Base-by-base conservation (phyloP, 1,140 invertebrate species). In the Sogatella furcifera region DNA sequence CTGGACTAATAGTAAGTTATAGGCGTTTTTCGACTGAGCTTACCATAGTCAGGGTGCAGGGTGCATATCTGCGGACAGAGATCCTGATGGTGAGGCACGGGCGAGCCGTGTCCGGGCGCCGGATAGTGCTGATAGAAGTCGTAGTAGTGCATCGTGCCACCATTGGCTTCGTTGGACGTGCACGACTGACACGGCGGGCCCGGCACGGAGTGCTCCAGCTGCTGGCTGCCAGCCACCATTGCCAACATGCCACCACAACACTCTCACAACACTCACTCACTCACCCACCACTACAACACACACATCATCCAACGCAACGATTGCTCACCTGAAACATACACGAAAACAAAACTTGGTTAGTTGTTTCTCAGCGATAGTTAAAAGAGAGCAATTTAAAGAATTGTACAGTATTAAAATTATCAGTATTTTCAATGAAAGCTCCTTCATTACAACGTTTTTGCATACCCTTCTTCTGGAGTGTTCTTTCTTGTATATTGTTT, bases 1-100 rank as follows among this genome's bases (percentile, higher is more conserved):
- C n/a, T n/a, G n/a, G n/a, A n/a, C n/a, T n/a, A n/a, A n/a, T n/a
- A n/a, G n/a, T n/a, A n/a, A n/a, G n/a, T n/a, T n/a, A n/a, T n/a
- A n/a, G n/a, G n/a, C n/a, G n/a, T n/a, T n/a, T n/a, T n/a, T n/a
- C n/a, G n/a, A 13, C 5, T 11, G 34, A 49, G 8, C 15, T 49
- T 58, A 67, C 66, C 66, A 42, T 66, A 67, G 38, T 67, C 66
- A 13, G 42, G 63, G 49, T 59, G 55, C 5, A 65, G 19, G 44
- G 64, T 57, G 49, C 62, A 65, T 38, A 61, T 19, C 42, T 65
- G 62, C 13, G 10, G 46, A 22, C 46, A 49, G 15, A 49, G 10
- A n/a, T 49, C 46, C 21, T 49, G 46, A 22, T 58, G 46, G 61
- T 41, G 31, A 55, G 63, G 49, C 60, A 62, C 14, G 62, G 57